Conservation (phyloP, 2,888 invertebrate genomes). For the Dolichomitus sp. region DNA sequence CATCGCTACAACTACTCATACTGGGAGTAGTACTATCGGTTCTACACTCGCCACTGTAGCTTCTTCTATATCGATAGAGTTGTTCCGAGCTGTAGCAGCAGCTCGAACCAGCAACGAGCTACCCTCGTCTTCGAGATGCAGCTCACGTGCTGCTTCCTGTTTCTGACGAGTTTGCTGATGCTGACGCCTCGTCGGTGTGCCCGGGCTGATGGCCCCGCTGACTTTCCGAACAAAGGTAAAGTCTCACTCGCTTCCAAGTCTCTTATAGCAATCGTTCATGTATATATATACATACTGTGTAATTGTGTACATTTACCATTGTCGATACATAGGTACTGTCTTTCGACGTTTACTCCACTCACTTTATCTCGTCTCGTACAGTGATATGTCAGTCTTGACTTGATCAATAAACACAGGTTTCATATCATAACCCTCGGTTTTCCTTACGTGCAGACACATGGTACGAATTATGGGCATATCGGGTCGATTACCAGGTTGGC, state of each 20-base stretch:
- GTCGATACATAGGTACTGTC: neutral
- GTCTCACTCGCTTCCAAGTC: conserved; percentile 50
- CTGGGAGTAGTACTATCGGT: neutral
- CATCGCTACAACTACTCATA: neutral
- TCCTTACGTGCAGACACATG: too few relatives aligned
- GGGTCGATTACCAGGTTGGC: too few relatives aligned
- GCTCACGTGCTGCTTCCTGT: conserved; percentile 80
- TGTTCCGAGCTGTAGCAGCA: conserved; percentile 32
- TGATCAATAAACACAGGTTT: neutral
- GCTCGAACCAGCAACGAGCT: conserved; percentile 55
- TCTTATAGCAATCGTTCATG: conserved; percentile 23
- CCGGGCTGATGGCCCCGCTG: conserved; percentile 76
- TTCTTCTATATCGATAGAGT: conserved; percentile 64
- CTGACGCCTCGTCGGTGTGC: conserved; percentile 73
- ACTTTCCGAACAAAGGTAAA: conserved; percentile 83
- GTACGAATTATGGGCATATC: too few relatives aligned
- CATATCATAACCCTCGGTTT: neutral
- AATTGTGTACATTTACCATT: neutral
- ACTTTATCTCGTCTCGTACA: conserved; percentile 6
- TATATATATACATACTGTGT: neutral
- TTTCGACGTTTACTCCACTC: neutral
- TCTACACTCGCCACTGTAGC: conserved; percentile 3
- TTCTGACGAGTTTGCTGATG: conserved; percentile 82
- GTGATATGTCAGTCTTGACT: neutral
- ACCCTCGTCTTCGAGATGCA: conserved; percentile 77